Conservation (phyloP, 2,797 vertebrate genomes). For the Sebastes melanostomus region DNA sequence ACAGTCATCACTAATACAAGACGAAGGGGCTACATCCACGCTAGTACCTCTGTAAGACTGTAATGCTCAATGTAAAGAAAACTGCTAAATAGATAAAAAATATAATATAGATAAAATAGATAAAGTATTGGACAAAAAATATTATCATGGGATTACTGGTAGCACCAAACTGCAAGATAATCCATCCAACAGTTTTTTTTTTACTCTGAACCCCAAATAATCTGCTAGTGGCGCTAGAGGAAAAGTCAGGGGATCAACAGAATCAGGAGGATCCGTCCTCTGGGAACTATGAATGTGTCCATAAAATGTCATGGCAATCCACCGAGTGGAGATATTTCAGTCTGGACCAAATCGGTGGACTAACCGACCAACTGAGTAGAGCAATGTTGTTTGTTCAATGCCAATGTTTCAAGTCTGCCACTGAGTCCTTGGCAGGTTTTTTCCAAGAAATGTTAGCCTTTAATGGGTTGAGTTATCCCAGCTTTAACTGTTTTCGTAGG, state of each 20-base stretch:
- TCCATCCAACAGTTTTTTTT: no score
- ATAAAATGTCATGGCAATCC: not conserved
- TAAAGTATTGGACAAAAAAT: not conserved
- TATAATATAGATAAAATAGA: no score
- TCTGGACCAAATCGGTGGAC: not conserved
- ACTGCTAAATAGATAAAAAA: not conserved
- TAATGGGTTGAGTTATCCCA: not conserved
- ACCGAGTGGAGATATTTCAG: not conserved
- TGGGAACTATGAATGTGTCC: not conserved
- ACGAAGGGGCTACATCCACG: not conserved
- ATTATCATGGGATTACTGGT: not conserved
- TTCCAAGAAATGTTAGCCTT: not conserved
- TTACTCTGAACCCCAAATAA: not conserved
- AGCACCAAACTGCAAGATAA: not conserved
- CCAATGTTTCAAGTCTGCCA: not conserved
- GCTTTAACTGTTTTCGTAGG: not conserved
- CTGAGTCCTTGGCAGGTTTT: not conserved
- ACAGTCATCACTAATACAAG: not conserved
- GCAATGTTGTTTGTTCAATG: not conserved
- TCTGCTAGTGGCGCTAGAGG: not conserved
- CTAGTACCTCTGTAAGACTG: not conserved
- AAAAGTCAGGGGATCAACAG: not conserved
- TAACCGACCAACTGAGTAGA: not conserved
- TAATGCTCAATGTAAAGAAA: not conserved
- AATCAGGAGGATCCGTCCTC: not conserved